Conservation (phyloP, 30 jellyfish, hydroid and myxozoan species). For the Aurelia sp. region DNA sequence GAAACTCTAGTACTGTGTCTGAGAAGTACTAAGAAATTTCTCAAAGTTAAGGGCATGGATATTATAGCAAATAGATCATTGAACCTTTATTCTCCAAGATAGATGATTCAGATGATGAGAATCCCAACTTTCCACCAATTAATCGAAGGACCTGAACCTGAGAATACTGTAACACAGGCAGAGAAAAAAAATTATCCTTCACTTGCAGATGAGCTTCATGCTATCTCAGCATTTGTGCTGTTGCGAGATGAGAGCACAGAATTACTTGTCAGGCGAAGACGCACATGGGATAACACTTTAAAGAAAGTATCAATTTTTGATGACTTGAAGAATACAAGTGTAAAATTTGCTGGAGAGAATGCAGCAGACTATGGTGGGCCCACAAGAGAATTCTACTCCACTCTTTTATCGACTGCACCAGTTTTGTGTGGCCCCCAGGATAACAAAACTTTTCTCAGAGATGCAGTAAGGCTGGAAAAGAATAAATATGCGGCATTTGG, state of each 20-base stretch:
- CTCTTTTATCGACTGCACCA: slow-evolving; percentile 39
- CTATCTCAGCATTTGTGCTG: too few relatives aligned
- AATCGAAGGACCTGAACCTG: too few relatives aligned
- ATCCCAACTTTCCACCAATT: too few relatives aligned
- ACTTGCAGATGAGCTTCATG: too few relatives aligned
- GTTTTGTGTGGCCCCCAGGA: slow-evolving; percentile 46
- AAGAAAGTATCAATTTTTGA: neutral
- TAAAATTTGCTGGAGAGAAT: slow-evolving; percentile 32
- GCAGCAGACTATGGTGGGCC: slow-evolving; percentile 60
- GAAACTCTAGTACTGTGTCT: too few relatives aligned
- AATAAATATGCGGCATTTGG: slow-evolving; percentile 24
- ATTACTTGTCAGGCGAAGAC: slow-evolving; percentile 41
- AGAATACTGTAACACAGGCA: too few relatives aligned
- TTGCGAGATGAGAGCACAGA: slow-evolving; percentile 11
- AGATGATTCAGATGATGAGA: too few relatives aligned
- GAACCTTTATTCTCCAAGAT: too few relatives aligned
- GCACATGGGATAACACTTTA: neutral
- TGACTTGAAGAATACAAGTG: slow-evolving; percentile 35
- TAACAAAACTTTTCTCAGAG: slow-evolving; percentile 40
- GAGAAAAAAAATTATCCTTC: too few relatives aligned
- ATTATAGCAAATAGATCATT: too few relatives aligned
- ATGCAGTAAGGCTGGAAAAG: slow-evolving; percentile 40
- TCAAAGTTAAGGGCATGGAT: too few relatives aligned
- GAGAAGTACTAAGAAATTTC: too few relatives aligned
- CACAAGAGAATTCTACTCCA: slow-evolving; percentile 52